phyloP scores from a whole-genome alignment of 2,797 vertebrate genomes.

The Decapterus maruadsi region DNA sequence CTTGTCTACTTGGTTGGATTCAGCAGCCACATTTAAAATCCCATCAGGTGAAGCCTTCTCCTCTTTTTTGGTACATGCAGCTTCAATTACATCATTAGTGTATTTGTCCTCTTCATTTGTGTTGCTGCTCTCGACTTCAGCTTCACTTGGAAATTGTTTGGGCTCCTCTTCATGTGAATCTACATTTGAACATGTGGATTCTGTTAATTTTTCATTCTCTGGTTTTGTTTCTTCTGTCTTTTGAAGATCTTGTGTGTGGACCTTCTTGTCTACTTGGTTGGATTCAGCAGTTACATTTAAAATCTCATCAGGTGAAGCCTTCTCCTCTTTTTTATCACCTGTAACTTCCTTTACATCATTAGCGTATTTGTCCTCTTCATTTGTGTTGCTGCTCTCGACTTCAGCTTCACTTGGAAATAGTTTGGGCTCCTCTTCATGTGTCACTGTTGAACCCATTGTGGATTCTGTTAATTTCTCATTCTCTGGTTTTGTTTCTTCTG shows the following conservation, averaged over 20 bases:
- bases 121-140: neutral
- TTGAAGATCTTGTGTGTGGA: neutral
- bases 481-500: neutral
- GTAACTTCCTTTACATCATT: too few relatives aligned
- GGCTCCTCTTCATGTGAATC: conserved; percentile 17
- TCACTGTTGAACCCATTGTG: neutral
- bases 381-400: too few relatives aligned
- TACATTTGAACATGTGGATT: neutral
- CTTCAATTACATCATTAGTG: neutral
- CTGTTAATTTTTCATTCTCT: neutral
- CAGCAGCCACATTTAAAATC: neutral
- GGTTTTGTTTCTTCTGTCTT: neutral
- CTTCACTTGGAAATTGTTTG: conserved; percentile 22
- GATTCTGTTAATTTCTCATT: neutral
- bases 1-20: conserved; percentile 16
- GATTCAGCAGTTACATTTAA: neutral
- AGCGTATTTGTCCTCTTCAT: too few relatives aligned
- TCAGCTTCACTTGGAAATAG: too few relatives aligned
- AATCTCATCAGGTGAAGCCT: neutral
- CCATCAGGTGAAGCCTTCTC: neutral
- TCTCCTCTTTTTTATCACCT: too few relatives aligned
- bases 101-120: conserved; percentile 19
- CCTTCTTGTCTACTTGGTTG: neutral
- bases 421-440: too few relatives aligned
- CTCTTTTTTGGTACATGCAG: conserved; percentile 9